These are phyloP conservation scores for Aethes cnicana DNA, from an alignment of 2,888 invertebrate species.

Conservation along the genomic window DNA sequence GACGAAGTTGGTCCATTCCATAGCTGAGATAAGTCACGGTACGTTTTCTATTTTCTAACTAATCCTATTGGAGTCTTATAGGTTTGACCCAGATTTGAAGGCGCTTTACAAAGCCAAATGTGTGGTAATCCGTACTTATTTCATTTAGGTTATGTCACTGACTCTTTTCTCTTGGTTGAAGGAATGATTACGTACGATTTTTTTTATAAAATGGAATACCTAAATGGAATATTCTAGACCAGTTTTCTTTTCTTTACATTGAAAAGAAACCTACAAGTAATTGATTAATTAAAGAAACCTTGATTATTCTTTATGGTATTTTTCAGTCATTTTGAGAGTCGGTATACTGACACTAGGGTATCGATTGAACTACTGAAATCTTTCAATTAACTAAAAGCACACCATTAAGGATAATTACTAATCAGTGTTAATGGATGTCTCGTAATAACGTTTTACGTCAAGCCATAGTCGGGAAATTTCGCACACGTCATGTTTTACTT, in stretches of 20 bases:
- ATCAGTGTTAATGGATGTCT: constrained; percentile 58
- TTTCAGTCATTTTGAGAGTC: too few relatives aligned
- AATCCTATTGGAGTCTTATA: constrained; percentile 5
- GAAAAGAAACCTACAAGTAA: too few relatives aligned
- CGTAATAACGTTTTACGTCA: too few relatives aligned
- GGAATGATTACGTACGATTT: too few relatives aligned
- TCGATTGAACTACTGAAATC: constrained; percentile 27
- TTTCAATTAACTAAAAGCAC: constrained; percentile 37
- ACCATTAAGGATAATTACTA: constrained; percentile 58
- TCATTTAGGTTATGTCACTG: neutral
- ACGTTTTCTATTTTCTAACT: constrained; percentile 5
- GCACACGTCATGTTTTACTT: constrained; percentile 14
- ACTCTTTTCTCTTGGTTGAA: too few relatives aligned
- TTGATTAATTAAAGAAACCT: too few relatives aligned
- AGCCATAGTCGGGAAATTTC: too few relatives aligned
- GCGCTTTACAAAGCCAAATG: neutral
- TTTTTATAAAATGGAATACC: too few relatives aligned
- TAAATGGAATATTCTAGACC: too few relatives aligned
- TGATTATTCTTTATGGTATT: too few relatives aligned
- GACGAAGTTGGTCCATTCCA: constrained; percentile 56
- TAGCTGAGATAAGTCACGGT: constrained; percentile 36
- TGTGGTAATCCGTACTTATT: neutral
- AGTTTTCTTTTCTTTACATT: too few relatives aligned
- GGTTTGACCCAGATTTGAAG: constrained; percentile 18
- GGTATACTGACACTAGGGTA: too few relatives aligned